A percentile compares a stretch with the other conserved stretches of the same genome.
phyloP scores from a whole-genome alignment of 2,113 vertebrate genomes.

The Ictalurus punctatus region DNA sequence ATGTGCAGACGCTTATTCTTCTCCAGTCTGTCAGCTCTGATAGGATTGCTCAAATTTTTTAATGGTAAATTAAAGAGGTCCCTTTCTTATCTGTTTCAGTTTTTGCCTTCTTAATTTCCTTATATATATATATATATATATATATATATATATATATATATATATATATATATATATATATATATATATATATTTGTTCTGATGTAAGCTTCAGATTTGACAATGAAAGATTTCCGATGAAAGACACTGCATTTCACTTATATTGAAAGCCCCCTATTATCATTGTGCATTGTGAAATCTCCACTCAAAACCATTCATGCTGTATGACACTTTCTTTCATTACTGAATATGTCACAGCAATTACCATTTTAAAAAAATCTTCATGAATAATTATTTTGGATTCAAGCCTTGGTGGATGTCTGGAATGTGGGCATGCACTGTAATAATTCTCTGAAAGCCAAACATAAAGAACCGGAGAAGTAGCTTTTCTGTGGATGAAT shows the following conservation, averaged over 20 bases:
- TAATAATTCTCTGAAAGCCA: neutral
- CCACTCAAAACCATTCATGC: neutral
- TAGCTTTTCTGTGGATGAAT: conserved; percentile 4
- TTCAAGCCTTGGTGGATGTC: neutral
- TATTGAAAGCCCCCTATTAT: neutral
- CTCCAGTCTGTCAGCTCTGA: conserved; percentile 28
- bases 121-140: too few relatives aligned
- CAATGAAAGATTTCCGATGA: conserved; percentile 53
- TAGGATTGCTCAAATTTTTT: conserved; percentile 3
- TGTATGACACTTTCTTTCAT: neutral
- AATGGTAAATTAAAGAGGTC: neutral
- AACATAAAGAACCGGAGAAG: neutral
- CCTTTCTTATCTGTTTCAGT: conserved; percentile 28
- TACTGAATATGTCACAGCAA: neutral
- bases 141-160: too few relatives aligned
- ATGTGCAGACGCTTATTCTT: neutral
- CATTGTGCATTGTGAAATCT: neutral
- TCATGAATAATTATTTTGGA: neutral
- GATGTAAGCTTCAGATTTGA: conserved; percentile 48
- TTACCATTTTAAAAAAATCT: neutral
- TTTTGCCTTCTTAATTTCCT: neutral
- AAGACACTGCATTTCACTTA: conserved; percentile 11
- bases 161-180: too few relatives aligned
- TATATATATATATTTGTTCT: neutral
- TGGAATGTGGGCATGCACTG: neutral